Conservation (phyloP, 2,113 vertebrate genomes). For the Oplegnathus fasciatus region DNA sequence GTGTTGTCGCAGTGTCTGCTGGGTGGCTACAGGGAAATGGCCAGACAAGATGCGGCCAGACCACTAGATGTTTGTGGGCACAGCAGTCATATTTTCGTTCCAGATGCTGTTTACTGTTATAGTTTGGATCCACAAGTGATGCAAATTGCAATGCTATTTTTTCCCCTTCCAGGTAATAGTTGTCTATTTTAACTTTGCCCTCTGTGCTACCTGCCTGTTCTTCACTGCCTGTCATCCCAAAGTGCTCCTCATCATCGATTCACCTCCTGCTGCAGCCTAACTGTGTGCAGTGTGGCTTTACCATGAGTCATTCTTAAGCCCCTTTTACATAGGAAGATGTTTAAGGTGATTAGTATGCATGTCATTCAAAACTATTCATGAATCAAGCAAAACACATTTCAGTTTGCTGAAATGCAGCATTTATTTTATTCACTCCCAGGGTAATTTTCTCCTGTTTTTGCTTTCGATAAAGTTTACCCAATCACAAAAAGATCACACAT, state of each 20-base stretch:
- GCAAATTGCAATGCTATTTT: neutral
- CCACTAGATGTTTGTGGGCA: neutral
- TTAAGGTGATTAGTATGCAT: too few relatives aligned
- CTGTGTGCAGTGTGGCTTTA: too few relatives aligned
- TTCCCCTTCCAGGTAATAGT: neutral
- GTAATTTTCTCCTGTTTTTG: too few relatives aligned
- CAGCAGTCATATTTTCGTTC: neutral
- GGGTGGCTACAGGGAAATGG: neutral
- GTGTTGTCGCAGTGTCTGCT: neutral
- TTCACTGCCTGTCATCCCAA: too few relatives aligned
- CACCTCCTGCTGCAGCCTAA: neutral
- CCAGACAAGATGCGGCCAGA: neutral
- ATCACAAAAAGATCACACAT: too few relatives aligned
- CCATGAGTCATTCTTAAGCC: too few relatives aligned
- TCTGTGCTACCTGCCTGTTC: neutral
- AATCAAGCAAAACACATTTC: too few relatives aligned
- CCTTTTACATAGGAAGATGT: too few relatives aligned
- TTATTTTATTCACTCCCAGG: too few relatives aligned
- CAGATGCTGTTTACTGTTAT: neutral
- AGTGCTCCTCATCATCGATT: neutral
- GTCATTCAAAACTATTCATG: too few relatives aligned
- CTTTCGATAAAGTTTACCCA: too few relatives aligned
- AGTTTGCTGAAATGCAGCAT: too few relatives aligned
- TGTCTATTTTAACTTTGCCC: neutral
- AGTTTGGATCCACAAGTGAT: neutral